These are phyloP conservation scores for Sebastes nivosus DNA, from an alignment of 2,797 vertebrate genomes.

Conservation along the genomic window DNA sequence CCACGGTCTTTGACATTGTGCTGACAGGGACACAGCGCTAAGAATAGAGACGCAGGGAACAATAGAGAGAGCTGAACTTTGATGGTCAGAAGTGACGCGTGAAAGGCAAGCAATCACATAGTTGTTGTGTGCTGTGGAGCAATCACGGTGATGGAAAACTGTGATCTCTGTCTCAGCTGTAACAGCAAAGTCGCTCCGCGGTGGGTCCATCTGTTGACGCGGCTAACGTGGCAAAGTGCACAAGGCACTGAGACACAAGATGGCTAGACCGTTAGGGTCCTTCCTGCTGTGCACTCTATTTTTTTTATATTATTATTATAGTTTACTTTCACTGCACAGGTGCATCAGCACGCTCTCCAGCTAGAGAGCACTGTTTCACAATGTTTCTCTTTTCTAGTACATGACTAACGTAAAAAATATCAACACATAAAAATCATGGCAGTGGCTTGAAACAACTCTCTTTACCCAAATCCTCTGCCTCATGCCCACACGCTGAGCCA, in stretches of 20 bases:
- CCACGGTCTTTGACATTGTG: slow-evolving; percentile 42
- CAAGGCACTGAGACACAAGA: slow-evolving; percentile 21
- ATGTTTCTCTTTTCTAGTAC: neutral
- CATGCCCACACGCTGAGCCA: neutral
- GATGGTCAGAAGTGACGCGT: slow-evolving; percentile 62
- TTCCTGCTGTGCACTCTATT: slow-evolving; percentile 31
- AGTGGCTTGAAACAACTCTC: neutral
- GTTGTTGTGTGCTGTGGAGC: slow-evolving; percentile 25
- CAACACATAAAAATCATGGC: neutral
- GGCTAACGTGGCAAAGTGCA: slow-evolving; percentile 57
- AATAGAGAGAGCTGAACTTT: slow-evolving; percentile 49
- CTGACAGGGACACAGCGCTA: slow-evolving; percentile 52
- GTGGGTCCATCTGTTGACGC: slow-evolving; percentile 75
- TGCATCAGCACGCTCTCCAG: slow-evolving; percentile 55
- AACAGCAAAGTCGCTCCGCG: slow-evolving; percentile 72
- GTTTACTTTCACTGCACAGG: slow-evolving; percentile 26
- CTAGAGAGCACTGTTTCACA: slow-evolving; percentile 24
- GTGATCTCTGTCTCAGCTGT: slow-evolving; percentile 70
- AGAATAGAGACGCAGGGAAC: slow-evolving; percentile 64
- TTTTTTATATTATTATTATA: slow-evolving; percentile 22
- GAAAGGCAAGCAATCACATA: slow-evolving; percentile 44
- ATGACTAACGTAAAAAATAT: neutral
- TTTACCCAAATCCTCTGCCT: neutral
- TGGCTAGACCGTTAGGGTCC: slow-evolving; percentile 26
- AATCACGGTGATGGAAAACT: slow-evolving; percentile 55